Base-by-base conservation (phyloP, 2,888 invertebrate genomes). In the Mimas tiliae region DNA sequence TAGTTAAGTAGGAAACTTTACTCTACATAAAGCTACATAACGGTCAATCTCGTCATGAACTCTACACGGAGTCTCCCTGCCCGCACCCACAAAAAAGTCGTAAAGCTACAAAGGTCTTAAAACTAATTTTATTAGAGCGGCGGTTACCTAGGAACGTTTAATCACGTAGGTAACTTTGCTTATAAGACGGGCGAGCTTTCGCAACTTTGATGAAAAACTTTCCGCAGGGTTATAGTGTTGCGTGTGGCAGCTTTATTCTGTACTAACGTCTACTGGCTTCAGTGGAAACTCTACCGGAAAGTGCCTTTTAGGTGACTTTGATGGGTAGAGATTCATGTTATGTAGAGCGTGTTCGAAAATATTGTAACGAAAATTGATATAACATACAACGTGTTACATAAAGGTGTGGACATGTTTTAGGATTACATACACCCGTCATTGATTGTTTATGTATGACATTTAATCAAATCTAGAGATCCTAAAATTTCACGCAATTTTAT, bases 141-240 rank as follows among this genome's bases (percentile, higher is more conserved):
- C 42, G 58, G 58, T 58, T 42, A 58, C 58, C 58, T 58, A 42
- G 58, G 42, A 64, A 38, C 63, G 62, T 63, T 63, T 66, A 66
- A 66, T 66, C 62, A 66, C 62, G 51, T 33, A 27, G 47, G 34
- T 45, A 66, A 66, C 62, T 66, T 66, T 42, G 62, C 45, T 52
- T 52, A 51, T 52, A 62, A 62, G 63, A 34, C 58, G 62, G 38
- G 50, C 50, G 65, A 47, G 51, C 51, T 66, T 63, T 50, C 38
- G 50, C 34, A 63, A 66, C 66, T 63, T 66, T 63, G 62, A 62
- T 65, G 42, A 65, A 65, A 66, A 66, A 64, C 63, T 64, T 64
- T 42, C 50, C 19, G 34, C 63, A 12, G 14, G 63, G 38, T 38
- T 50, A 64, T 64, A 51, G 63, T 50, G 63, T 38, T 64, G 63